Percentiles rank a stretch among this genome's conserved stretches.
phyloP scores from a whole-genome alignment of 2,113 vertebrate genomes.

The Nanger granti region DNA sequence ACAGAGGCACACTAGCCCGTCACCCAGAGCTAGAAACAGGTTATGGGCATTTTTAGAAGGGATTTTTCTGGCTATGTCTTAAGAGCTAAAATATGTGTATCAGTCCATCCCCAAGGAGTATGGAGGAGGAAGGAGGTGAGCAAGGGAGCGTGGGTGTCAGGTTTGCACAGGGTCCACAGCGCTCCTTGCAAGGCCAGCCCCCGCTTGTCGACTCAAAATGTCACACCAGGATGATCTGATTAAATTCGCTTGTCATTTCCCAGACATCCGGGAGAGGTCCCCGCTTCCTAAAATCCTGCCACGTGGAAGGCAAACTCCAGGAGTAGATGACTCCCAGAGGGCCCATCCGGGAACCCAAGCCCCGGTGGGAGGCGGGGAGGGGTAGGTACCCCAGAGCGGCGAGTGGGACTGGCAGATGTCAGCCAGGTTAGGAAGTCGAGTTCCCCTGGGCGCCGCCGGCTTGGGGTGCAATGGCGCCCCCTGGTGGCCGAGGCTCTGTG shows the following conservation, averaged over 20 bases:
- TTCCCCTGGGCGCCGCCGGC: background rate
- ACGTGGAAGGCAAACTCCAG: background rate
- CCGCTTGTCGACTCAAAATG: background rate
- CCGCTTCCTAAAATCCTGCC: background rate
- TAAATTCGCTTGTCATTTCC: background rate
- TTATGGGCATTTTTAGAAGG: background rate
- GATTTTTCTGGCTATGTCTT: conserved; percentile 3
- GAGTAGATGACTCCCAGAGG: background rate
- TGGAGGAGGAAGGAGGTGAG: background rate
- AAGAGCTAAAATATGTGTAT: background rate
- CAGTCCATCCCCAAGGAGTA: background rate
- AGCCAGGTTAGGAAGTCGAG: too few species aligned
- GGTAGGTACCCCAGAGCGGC: background rate
- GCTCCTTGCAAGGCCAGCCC: background rate
- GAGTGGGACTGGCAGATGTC: background rate
- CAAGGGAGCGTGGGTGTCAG: background rate
- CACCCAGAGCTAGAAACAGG: background rate
- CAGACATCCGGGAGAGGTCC: background rate
- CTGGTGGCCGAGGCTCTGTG: background rate
- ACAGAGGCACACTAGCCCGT: background rate
- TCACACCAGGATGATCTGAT: background rate
- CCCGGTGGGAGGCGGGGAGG: fast-evolving
- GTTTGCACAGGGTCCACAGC: background rate
- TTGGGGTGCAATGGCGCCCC: background rate
- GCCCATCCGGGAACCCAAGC: background rate